A percentile compares a stretch with the other conserved stretches of the same genome.
These are phyloP conservation scores for Lysiphlebus fabarum DNA, from an alignment of 1,140 invertebrate species.

Conservation along the genomic window DNA sequence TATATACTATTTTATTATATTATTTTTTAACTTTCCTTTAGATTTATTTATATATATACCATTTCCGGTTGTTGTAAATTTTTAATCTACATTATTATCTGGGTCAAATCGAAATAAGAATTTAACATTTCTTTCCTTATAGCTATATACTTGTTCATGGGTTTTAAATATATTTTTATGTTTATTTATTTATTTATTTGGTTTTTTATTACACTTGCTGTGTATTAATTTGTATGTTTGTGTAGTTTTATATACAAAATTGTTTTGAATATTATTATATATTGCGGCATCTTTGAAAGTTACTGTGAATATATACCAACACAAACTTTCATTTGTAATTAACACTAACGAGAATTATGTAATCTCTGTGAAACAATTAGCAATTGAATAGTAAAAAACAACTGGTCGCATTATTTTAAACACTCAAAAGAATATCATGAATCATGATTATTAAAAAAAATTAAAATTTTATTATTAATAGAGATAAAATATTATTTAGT, in stretches of 20 bases:
- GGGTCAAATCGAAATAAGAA: constrained; percentile 3
- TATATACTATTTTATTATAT: neutral
- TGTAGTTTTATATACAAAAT: neutral
- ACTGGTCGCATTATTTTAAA: too few relatives aligned
- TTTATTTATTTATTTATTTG: neutral
- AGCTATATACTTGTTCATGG: too few relatives aligned
- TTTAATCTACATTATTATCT: constrained; percentile 7
- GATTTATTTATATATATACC: neutral
- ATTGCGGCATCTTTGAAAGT: constrained; percentile 1
- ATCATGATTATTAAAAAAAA: too few relatives aligned
- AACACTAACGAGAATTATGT: constrained; percentile 19
- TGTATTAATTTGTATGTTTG: neutral
- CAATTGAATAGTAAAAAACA: neutral
- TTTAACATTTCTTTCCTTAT: neutral
- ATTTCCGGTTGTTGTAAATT: constrained; percentile 5
- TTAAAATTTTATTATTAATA: too few relatives aligned
- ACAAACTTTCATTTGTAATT: constrained; percentile 15
- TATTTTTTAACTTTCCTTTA: too few relatives aligned
- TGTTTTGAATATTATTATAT: neutral
- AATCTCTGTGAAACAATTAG: constrained; percentile 19
- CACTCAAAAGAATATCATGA: too few relatives aligned
- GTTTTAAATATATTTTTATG: neutral
- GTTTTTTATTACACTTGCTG: neutral
- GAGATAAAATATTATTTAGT: too few relatives aligned
- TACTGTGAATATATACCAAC: too few relatives aligned